Conservation (phyloP, 2,888 invertebrate species). For the Macrosoma leucophasiata region DNA sequence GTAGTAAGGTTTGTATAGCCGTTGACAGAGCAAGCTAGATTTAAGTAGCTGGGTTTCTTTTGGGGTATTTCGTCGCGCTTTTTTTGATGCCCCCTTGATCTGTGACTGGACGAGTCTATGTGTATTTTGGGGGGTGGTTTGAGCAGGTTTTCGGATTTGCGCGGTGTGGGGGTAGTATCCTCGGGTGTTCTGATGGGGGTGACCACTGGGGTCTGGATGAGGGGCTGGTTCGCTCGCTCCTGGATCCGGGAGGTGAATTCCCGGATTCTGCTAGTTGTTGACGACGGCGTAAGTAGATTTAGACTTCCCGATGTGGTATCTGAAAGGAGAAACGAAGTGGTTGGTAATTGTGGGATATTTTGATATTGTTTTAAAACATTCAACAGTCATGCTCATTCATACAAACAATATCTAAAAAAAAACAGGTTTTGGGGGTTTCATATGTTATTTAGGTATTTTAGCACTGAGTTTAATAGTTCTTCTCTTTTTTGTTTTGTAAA, state of each 20-base stretch:
- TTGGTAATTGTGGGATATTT: too few relatives aligned
- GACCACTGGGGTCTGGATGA: slow-evolving; percentile 38
- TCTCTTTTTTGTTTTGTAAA: too few relatives aligned
- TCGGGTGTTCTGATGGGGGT: slow-evolving; percentile 43
- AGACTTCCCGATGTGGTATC: slow-evolving; percentile 78
- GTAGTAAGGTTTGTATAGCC: slow-evolving; percentile 92
- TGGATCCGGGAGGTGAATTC: slow-evolving; percentile 78
- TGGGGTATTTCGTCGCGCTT: slow-evolving; percentile 59
- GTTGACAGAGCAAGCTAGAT: slow-evolving; percentile 92
- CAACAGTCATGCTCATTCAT: too few relatives aligned
- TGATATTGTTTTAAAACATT: too few relatives aligned
- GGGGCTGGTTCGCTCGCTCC: slow-evolving; percentile 61
- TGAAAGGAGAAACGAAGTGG: slow-evolving; percentile 29
- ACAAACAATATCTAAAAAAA: too few relatives aligned
- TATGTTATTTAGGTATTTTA: too few relatives aligned
- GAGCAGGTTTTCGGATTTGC: slow-evolving; percentile 47
- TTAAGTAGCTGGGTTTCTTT: slow-evolving; percentile 91
- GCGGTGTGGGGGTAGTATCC: slow-evolving; percentile 40
- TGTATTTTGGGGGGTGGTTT: slow-evolving; percentile 63
- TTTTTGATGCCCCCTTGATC: slow-evolving; percentile 55
- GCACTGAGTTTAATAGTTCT: too few relatives aligned
- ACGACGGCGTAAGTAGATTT: slow-evolving; percentile 78
- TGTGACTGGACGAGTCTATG: slow-evolving; percentile 52
- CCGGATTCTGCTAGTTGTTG: slow-evolving; percentile 71
- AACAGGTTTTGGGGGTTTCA: too few relatives aligned